Evolutionary conservation across 1,140 invertebrate genomes (phyloP).

Genomic region (Oscheius sp.): DNA sequence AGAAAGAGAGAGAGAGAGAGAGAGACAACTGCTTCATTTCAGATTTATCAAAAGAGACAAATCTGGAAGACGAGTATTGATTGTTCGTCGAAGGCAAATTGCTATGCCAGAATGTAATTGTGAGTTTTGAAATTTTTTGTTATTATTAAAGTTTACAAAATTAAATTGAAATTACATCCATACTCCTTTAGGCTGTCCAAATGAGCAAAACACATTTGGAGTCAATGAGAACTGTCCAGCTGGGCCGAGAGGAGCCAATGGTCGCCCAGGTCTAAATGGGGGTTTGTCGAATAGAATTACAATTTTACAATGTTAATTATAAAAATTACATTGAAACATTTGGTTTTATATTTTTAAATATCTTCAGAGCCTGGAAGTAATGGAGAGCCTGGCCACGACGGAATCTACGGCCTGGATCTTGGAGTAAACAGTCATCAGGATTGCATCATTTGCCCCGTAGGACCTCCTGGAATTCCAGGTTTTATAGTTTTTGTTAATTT

Average conservation of each 20-base stretch:
- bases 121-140: too few species aligned
- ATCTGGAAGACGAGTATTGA: neutral
- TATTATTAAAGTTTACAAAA: too few species aligned
- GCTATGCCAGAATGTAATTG: neutral
- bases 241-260: neutral
- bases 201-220: neutral
- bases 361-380: neutral
- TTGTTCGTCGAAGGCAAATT: neutral
- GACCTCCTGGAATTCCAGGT: neutral
- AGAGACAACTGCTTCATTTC: neutral
- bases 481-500: neutral
- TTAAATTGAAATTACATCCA: too few species aligned
- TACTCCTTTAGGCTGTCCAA: too few species aligned
- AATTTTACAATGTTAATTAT: neutral
- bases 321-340: neutral
- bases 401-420: neutral
- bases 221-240: neutral
- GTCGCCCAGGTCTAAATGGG: neutral
- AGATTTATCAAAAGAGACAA: neutral
- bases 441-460: neutral
- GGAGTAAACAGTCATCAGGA: neutral
- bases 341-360: neutral
- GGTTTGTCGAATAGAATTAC: too few species aligned
- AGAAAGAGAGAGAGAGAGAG: neutral
- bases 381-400: neutral